Base-by-base conservation (phyloP, 2,113 vertebrate species). In the Labeo rohita region DNA sequence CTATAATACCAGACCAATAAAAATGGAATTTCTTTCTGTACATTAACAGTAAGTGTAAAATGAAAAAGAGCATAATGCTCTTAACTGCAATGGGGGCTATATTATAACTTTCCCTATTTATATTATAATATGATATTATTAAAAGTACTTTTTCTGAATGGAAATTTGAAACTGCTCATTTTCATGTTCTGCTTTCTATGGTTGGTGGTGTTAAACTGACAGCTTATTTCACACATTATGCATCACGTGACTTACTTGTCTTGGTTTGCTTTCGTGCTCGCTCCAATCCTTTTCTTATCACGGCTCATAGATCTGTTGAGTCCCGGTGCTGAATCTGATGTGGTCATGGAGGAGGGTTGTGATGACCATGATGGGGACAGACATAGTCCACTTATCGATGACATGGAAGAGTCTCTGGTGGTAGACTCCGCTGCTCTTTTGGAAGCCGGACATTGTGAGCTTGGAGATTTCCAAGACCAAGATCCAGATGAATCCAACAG, bases 361-460 rank as follows among this genome's bases (percentile, higher is more conserved):
- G 97, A 99, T 8, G 97, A 98, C 92, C 97, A 97, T 6, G 97
- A 98, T 75, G 93, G 93, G 21, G 97, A 98, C 87, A 93, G 96
- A 75, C 94, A 95, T 87, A 96, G 96, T 72, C 92, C 95, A 2
- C 94, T 97, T 73, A 92, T 96, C 89, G 98, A 99, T 73, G 97
- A 99, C 83, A 94, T 97, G 94, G 98, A 99, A 4, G 98, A 99
- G 13, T 94, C 94, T 0, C 90, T 97, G 88, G 92, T 91, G 65
- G 94, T 95, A 0, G 96, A 97, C 84, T 94, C 96, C 3, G 96
- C 96, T 3, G 94, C 94, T 63, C 92, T 94, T 45, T 92, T 97
- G 91, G 90, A 94, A 8, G 95, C 95, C 50, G 95, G 94, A 80
- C 95, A 95, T 0, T 92, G 90, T 2, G 97, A 98, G 85, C 93